Percentiles rank a stretch among this genome's conserved stretches.
Conservation (phyloP, 2,113 vertebrate genomes). For the Cardinalis cardinalis region DNA sequence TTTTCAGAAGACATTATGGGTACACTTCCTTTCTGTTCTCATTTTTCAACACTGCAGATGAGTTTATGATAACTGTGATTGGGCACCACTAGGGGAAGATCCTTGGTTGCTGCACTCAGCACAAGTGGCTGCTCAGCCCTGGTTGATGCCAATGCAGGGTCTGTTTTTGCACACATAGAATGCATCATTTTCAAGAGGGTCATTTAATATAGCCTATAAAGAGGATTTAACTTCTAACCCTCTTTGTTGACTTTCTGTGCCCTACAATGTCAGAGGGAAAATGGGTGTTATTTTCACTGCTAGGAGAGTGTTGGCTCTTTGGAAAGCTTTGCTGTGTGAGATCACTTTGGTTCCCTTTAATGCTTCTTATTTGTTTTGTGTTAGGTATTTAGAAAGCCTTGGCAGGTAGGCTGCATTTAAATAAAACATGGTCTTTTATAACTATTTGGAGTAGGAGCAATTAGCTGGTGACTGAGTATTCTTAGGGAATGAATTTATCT, state of each 20-base stretch:
- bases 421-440: neutral
- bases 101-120: neutral
- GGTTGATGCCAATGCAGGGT: fast-evolving
- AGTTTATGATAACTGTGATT: neutral
- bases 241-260: neutral
- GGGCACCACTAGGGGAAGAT: neutral
- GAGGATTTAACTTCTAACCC: neutral
- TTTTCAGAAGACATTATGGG: neutral
- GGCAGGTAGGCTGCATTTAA: neutral
- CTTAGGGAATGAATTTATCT: neutral
- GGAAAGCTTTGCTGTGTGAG: neutral
- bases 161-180: neutral
- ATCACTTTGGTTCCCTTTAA: neutral
- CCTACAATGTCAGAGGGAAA: neutral
- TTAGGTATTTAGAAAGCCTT: neutral
- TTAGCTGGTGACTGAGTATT: neutral
- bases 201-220: neutral
- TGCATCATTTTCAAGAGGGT: neutral
- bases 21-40: neutral
- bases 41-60: neutral
- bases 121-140: neutral
- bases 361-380: neutral
- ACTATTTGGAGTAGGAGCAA: neutral
- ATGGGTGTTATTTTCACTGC: neutral
- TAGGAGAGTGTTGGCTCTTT: neutral